A percentile compares a stretch with the other conserved stretches of the same genome.
Evolutionary conservation across 2,888 invertebrate genomes (phyloP).

Genomic region (Eurytoma adleriae): DNA sequence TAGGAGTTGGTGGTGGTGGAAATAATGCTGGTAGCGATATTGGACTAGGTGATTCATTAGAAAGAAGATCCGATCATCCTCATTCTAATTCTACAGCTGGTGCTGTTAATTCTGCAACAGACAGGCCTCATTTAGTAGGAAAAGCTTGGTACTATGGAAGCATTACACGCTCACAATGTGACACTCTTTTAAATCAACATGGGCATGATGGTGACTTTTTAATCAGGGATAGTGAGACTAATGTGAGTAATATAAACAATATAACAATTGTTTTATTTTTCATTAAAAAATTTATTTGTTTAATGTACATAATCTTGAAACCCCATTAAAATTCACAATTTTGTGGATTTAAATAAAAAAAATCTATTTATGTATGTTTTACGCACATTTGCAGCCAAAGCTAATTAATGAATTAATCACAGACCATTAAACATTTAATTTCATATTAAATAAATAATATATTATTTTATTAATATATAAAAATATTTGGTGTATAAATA

Average conservation of each 20-base stretch:
- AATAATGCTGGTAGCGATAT: slow-evolving; percentile 66
- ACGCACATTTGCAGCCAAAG: too few relatives aligned
- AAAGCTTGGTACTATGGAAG: slow-evolving; percentile 99
- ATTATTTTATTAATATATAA: too few relatives aligned
- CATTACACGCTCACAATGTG: slow-evolving; percentile 97
- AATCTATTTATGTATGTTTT: too few relatives aligned
- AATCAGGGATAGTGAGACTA: slow-evolving; percentile 99
- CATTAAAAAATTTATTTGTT: background rate
- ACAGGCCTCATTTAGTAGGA: slow-evolving; percentile 84
- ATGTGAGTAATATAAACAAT: slow-evolving; percentile 82
- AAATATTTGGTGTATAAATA: too few relatives aligned
- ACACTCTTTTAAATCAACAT: slow-evolving; percentile 94
- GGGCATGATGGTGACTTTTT: slow-evolving; percentile 99
- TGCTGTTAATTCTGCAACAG: slow-evolving; percentile 74
- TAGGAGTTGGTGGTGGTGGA: slow-evolving; percentile 59
- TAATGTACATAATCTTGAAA: too few relatives aligned
- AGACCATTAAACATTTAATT: too few relatives aligned
- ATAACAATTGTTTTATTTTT: background rate
- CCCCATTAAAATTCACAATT: too few relatives aligned
- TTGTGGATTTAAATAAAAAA: too few relatives aligned
- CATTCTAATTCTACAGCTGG: slow-evolving; percentile 46
- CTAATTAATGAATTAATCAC: too few relatives aligned
- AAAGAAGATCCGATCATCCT: slow-evolving; percentile 75
- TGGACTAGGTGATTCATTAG: slow-evolving; percentile 77
- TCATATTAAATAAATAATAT: too few relatives aligned